phyloP scores from a whole-genome alignment of 2,113 vertebrate genomes.

The Gambusia holbrooki region DNA sequence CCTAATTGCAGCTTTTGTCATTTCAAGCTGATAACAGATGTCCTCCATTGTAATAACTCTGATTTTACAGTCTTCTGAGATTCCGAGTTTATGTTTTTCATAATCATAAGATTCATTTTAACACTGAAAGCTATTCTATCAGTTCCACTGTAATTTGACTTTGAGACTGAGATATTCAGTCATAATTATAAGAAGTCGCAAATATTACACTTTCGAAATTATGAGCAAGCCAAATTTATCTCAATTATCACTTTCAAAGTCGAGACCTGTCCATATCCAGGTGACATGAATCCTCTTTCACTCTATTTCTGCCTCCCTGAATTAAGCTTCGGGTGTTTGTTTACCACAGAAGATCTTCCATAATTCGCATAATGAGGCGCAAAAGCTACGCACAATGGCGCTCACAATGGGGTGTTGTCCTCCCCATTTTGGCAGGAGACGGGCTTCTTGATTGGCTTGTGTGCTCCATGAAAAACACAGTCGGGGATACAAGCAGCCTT shows the following conservation, averaged over 20 bases:
- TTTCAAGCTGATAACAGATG: background rate
- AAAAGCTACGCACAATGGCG: slow-evolving; percentile 68
- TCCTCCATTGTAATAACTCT: background rate
- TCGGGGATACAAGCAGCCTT: slow-evolving; percentile 77
- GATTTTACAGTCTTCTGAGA: background rate
- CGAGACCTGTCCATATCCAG: slow-evolving; percentile 35
- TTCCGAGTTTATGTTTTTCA: background rate
- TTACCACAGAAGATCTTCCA: slow-evolving; percentile 70
- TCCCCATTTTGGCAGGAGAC: slow-evolving; percentile 70
- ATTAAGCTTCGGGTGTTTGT: slow-evolving; percentile 72
- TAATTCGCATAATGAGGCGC: slow-evolving; percentile 81
- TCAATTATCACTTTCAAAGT: background rate
- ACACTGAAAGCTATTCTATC: background rate
- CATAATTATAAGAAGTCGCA: no score
- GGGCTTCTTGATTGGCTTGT: slow-evolving; percentile 70
- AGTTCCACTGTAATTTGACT: background rate
- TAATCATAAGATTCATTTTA: background rate
- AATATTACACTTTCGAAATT: background rate
- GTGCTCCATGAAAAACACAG: slow-evolving; percentile 76
- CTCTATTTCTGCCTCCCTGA: slow-evolving; percentile 42
- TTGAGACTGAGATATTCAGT: no score
- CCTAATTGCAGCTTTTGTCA: background rate
- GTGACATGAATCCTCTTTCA: slow-evolving; percentile 67
- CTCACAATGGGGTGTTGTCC: slow-evolving; percentile 73
- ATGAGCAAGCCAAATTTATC: background rate